phyloP scores from a whole-genome alignment of 2,113 vertebrate species.

The Plecotus auritus region DNA sequence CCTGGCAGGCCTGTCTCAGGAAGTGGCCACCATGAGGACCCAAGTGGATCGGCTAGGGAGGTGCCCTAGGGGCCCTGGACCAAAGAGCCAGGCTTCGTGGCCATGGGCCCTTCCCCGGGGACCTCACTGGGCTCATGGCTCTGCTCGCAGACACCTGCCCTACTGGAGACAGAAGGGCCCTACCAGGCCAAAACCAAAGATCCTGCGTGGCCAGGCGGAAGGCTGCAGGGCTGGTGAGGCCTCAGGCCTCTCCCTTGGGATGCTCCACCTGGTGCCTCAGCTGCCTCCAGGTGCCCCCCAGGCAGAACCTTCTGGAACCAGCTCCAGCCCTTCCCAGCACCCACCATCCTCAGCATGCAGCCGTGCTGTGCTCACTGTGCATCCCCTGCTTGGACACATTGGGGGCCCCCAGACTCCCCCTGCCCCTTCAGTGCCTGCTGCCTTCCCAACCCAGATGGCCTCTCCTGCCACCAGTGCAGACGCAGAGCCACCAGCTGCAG shows the following conservation, averaged over 20 bases:
- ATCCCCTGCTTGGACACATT: background rate
- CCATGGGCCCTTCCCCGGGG: background rate
- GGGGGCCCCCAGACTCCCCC: background rate
- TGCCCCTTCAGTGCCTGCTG: background rate
- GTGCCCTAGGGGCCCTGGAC: background rate
- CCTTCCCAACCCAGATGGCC: background rate
- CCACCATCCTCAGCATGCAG: background rate
- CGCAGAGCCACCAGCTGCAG: rapidly evolving
- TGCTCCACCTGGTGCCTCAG: background rate
- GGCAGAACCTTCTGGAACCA: background rate
- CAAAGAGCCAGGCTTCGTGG: constrained; percentile 41
- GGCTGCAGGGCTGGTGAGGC: background rate
- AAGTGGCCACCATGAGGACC: constrained; percentile 63
- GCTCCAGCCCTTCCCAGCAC: background rate
- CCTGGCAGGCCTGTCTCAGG: constrained; percentile 60
- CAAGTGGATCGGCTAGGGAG: constrained; percentile 57
- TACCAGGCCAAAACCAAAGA: constrained; percentile 52
- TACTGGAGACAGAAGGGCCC: constrained; percentile 50
- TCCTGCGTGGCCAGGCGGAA: background rate
- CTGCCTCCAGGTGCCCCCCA: background rate
- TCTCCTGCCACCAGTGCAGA: background rate
- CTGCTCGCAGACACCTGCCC: background rate
- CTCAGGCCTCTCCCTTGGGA: background rate
- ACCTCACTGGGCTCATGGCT: background rate
- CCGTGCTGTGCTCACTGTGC: background rate